A percentile compares a stretch with the other conserved stretches of the same genome.
Conservation (phyloP, 2,113 vertebrate species). For the Gobio gobio region DNA sequence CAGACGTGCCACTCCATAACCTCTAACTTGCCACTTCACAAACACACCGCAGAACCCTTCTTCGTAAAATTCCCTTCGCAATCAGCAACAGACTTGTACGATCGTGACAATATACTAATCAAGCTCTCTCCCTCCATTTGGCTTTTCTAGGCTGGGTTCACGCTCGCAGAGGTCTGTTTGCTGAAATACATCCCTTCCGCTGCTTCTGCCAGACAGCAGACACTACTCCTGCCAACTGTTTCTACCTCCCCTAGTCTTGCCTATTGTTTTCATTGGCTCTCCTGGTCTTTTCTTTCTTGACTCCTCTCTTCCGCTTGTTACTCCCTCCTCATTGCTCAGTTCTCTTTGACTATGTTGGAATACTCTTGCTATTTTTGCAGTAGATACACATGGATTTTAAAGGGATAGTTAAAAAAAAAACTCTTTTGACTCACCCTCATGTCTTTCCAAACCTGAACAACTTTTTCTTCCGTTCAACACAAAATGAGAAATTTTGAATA, state of each 20-base stretch:
- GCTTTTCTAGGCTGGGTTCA: slow-evolving; percentile 65
- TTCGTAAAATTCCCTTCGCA: slow-evolving; percentile 65
- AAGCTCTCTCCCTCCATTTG: slow-evolving; percentile 54
- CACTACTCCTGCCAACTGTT: slow-evolving; percentile 74
- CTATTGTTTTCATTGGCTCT: slow-evolving; percentile 24
- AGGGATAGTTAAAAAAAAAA: not conserved
- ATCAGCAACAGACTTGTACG: slow-evolving; percentile 66
- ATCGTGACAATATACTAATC: slow-evolving; percentile 73
- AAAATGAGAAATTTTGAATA: not conserved
- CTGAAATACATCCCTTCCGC: slow-evolving; percentile 72
- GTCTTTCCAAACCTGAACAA: not conserved
- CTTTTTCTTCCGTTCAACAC: not conserved
- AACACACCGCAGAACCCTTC: slow-evolving; percentile 64
- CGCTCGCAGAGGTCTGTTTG: slow-evolving; percentile 69
- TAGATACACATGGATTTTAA: not conserved
- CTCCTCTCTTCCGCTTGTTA: not conserved
- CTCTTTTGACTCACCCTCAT: not conserved
- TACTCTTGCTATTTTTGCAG: not conserved
- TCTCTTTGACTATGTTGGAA: not conserved
- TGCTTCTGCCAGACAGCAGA: slow-evolving; percentile 67
- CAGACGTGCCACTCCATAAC: slow-evolving; percentile 69
- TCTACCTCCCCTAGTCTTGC: slow-evolving; percentile 63
- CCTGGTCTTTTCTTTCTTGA: not conserved
- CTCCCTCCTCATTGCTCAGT: not conserved
- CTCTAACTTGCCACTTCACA: slow-evolving; percentile 67